Evolutionary conservation across 2,113 vertebrate species (phyloP).

Genomic region (Hemiprocne comata): DNA sequence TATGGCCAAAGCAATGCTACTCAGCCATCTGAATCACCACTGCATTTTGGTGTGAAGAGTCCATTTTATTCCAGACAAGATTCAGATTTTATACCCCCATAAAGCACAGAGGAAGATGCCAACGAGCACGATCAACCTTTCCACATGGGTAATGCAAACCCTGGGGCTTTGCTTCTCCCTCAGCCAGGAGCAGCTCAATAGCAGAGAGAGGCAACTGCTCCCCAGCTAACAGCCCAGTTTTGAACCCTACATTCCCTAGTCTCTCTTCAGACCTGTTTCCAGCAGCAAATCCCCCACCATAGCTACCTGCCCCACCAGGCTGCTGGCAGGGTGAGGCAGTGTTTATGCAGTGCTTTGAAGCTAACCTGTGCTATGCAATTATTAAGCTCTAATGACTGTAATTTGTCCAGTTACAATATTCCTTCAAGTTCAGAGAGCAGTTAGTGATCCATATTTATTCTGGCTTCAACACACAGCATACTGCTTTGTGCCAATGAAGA

Average conservation of each 20-base stretch:
- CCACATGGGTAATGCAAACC: neutral
- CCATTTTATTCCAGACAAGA: neutral
- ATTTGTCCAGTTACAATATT: slow-evolving; percentile 10
- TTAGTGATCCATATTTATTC: neutral
- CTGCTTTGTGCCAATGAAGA: neutral
- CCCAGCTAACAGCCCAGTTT: neutral
- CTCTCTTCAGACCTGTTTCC: neutral
- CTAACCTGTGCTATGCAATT: neutral
- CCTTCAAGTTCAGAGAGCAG: neutral
- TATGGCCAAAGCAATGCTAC: neutral
- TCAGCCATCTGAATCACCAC: neutral
- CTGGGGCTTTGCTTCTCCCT: neutral
- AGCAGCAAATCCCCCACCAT: neutral
- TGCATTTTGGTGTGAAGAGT: neutral
- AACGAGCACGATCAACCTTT: neutral
- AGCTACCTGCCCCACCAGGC: slow-evolving; percentile 12
- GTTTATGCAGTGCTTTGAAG: slow-evolving; percentile 37
- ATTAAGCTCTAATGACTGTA: slow-evolving; percentile 7
- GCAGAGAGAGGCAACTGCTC: neutral
- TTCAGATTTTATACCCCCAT: neutral
- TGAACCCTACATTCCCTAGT: neutral
- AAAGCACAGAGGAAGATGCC: neutral
- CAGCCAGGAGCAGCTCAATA: neutral
- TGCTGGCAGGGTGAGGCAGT: neutral
- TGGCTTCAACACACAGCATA: neutral